phyloP scores from a whole-genome alignment of 2,888 invertebrate species.

The Drosophila maculinotata region DNA sequence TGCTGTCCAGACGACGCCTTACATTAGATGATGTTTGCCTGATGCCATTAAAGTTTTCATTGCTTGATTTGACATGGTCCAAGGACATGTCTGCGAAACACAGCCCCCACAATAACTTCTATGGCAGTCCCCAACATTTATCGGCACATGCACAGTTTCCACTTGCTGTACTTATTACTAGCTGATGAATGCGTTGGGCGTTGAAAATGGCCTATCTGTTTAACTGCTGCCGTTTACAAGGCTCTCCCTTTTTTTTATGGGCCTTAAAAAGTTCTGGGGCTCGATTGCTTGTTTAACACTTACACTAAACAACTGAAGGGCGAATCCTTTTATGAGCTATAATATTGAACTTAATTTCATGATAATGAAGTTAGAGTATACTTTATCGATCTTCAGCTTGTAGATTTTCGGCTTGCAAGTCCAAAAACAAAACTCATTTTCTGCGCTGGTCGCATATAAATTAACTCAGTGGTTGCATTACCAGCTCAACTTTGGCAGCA shows the following conservation, averaged over 20 bases:
- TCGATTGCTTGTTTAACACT: conserved; percentile 47
- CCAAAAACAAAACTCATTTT: conserved; percentile 42
- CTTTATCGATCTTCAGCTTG: not conserved
- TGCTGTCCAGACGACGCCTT: conserved; percentile 27
- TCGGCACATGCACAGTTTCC: conserved; percentile 30
- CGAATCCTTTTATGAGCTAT: conserved; percentile 25
- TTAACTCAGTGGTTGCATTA: conserved; percentile 42
- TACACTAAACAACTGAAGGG: conserved; percentile 4
- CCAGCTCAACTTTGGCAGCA: conserved; percentile 15
- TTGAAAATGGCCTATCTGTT: conserved; percentile 40
- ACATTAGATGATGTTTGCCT: conserved; percentile 22
- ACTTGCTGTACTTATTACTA: conserved; percentile 25
- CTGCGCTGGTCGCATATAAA: conserved; percentile 65
- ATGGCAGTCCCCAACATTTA: conserved; percentile 21
- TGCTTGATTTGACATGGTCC: conserved; percentile 50
- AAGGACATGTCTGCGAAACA: not conserved
- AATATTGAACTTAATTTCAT: conserved; percentile 25
- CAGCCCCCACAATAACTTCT: conserved; percentile 2
- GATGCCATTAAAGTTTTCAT: conserved; percentile 60
- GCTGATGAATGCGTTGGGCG: conserved; percentile 17
- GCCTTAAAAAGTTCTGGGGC: conserved; percentile 45
- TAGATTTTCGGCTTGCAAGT: not conserved
- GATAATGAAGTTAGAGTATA: conserved; percentile 16
- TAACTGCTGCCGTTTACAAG: conserved; percentile 25
- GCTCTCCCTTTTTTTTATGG: conserved; percentile 37